Evolutionary conservation across 2,113 vertebrate species (phyloP).

Genomic region (Oryzias celebensis): DNA sequence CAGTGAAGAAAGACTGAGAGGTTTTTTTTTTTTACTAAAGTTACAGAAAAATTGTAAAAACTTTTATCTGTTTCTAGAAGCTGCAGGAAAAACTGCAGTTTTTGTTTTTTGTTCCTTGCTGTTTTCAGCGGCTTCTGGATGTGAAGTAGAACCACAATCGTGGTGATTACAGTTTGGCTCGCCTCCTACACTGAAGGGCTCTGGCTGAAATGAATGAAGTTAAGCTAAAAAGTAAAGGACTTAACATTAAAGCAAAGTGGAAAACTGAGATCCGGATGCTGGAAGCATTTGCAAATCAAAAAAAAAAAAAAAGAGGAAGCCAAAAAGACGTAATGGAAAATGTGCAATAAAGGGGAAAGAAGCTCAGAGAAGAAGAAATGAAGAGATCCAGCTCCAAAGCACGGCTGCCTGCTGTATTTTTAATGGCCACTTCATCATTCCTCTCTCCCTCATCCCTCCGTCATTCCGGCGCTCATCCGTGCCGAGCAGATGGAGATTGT

Average conservation of each 20-base stretch:
- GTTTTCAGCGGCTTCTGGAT: no score
- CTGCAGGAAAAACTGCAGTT: no score
- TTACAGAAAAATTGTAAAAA: no score
- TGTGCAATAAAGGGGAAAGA: not conserved
- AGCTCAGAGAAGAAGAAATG: constrained; percentile 12
- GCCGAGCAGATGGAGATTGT: constrained; percentile 79
- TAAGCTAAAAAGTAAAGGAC: no score
- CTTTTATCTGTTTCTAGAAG: no score
- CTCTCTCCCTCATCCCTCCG: constrained; percentile 56
- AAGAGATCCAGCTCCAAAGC: constrained; percentile 45
- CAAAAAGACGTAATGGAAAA: constrained; percentile 1
- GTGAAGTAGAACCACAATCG: no score
- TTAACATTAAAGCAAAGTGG: not conserved
- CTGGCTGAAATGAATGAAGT: no score
- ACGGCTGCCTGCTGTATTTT: constrained; percentile 76
- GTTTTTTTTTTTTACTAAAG: no score
- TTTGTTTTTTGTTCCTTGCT: no score
- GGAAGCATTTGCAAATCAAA: not conserved
- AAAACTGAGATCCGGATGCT: not conserved
- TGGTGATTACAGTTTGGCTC: no score
- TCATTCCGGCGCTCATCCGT: constrained; percentile 48
- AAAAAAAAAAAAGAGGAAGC: not conserved
- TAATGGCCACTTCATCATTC: constrained; percentile 80
- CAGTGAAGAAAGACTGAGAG: no score
- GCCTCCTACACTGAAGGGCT: no score